A percentile compares a stretch with the other conserved stretches of the same genome.
Conservation (phyloP, 2,888 invertebrate species). For the Caenorhabditis sp. region DNA sequence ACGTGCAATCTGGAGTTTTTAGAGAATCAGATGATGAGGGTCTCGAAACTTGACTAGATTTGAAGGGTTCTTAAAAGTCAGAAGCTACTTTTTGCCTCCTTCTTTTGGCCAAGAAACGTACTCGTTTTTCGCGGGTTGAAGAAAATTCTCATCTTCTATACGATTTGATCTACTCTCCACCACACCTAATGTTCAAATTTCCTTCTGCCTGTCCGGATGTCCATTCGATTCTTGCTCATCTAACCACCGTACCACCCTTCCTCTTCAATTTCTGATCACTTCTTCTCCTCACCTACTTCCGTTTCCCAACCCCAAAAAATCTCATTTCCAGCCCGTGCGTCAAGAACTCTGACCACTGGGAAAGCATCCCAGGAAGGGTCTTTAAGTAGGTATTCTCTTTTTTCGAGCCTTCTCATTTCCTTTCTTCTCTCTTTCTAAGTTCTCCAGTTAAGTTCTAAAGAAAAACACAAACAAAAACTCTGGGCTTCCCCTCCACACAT, state of each 20-base stretch:
- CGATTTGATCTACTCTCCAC: too few species aligned
- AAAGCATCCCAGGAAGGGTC: too few species aligned
- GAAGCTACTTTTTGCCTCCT: too few species aligned
- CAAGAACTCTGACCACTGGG: conserved; percentile 31
- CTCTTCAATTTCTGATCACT: conserved; percentile 6
- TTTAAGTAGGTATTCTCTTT: conserved; percentile 8
- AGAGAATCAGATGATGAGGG: neutral
- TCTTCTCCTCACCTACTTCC: neutral
- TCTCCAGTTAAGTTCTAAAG: neutral
- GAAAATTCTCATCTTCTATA: too few species aligned
- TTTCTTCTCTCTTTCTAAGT: neutral
- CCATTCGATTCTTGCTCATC: neutral
- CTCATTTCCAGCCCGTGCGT: conserved; percentile 16
- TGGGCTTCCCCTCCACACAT: neutral
- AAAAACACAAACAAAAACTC: conserved; percentile 31
- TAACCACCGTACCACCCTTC: conserved; percentile 15
- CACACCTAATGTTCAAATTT: neutral
- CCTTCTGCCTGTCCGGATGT: neutral
- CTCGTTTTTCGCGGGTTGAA: too few species aligned
- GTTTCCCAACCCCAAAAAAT: neutral
- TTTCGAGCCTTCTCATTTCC: neutral
- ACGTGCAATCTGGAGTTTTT: conserved; percentile 1
- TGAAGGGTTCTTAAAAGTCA: neutral
- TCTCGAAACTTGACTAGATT: neutral
- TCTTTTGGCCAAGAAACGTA: too few species aligned